Evolutionary conservation across 2,797 vertebrate genomes (phyloP).

Genomic region (Silurus lanzhouensis): DNA sequence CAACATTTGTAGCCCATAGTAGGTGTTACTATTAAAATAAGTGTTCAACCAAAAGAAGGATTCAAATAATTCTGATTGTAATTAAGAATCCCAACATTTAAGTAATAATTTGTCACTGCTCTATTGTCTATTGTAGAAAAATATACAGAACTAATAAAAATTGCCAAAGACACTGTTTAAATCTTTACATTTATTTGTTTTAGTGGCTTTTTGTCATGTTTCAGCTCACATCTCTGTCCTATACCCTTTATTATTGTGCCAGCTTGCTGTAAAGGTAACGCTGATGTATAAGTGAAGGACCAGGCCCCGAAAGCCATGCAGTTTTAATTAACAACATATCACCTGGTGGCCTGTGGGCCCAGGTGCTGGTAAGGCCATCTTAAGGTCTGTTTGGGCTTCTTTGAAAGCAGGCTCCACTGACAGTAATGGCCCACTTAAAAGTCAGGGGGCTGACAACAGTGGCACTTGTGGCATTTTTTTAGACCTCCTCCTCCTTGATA

Average conservation of each 20-base stretch:
- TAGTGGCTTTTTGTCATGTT: constrained; percentile 31
- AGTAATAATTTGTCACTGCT: constrained; percentile 58
- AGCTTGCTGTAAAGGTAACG: constrained; percentile 50
- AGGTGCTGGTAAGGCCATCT: constrained; percentile 47
- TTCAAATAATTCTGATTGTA: neutral
- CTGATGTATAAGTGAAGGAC: constrained; percentile 54
- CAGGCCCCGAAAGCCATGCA: constrained; percentile 46
- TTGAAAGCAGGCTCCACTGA: constrained; percentile 41
- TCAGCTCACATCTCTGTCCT: constrained; percentile 5
- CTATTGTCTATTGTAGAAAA: constrained; percentile 51
- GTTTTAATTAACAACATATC: constrained; percentile 63
- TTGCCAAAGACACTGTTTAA: constrained; percentile 33
- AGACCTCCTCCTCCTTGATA: constrained; percentile 48
- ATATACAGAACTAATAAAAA: constrained; percentile 34
- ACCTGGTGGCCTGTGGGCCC: constrained; percentile 51
- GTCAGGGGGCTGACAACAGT: constrained; percentile 55
- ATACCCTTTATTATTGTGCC: constrained; percentile 29
- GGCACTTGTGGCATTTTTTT: constrained; percentile 50
- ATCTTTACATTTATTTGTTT: constrained; percentile 60
- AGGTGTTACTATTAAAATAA: too few relatives aligned
- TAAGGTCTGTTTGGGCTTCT: constrained; percentile 26
- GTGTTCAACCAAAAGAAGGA: too few relatives aligned
- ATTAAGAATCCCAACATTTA: constrained; percentile 34
- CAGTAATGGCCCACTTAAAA: constrained; percentile 58
- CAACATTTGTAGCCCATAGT: too few relatives aligned